Evolutionary conservation across 2,113 vertebrate species (phyloP), one percentile per base, ranked within the genome.

Genomic region (Mirza zaza): DNA sequence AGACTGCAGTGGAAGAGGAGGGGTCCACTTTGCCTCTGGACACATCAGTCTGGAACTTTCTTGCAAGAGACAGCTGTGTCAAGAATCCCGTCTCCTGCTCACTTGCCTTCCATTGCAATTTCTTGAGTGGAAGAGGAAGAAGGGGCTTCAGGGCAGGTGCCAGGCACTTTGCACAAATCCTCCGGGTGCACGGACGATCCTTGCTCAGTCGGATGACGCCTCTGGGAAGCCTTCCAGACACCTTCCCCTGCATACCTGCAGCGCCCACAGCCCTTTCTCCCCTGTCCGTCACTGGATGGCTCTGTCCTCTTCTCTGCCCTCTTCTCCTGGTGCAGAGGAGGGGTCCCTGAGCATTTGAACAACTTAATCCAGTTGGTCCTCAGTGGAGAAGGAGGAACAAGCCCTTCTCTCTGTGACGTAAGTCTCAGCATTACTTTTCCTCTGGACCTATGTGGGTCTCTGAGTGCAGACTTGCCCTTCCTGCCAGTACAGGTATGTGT

Each of bases 161-260:
- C 87, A 39, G 32, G 42, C 36, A 21, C 48, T 63, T 52, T 36
- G 59, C 68, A 8, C 52, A 68, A n/a, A 23, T 5, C 52, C 59
- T 61, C 55, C 3, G 2, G 39, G 42, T 14, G 27, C 25, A 23
- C 3, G 0, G 3, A 34, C 2, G 6, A 23, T 52, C 36, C 63
- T 21, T 36, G 81, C 25, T 71, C n/a, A 10, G 17, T 8, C 27
- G 13, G 13, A 48, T 7, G 5, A 32, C 34, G 21, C 59, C 10
- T 5, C 52, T 3, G 13, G 27, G 14, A 75, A 89, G 50, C 15
- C 67, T n/a, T 14, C 61, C 34, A 4, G 34, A 25, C 34, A 63
- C 34, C 48, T 68, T 73, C 45, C 71, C 81, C 52, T 70, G 39
- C 48, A 50, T 77, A 76, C 75, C 29, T 32, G 15, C 8, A 18